Evolutionary conservation across 2,888 invertebrate species (phyloP), one percentile per base, ranked within the genome.

Genomic region (Strigamia transsilvanica): DNA sequence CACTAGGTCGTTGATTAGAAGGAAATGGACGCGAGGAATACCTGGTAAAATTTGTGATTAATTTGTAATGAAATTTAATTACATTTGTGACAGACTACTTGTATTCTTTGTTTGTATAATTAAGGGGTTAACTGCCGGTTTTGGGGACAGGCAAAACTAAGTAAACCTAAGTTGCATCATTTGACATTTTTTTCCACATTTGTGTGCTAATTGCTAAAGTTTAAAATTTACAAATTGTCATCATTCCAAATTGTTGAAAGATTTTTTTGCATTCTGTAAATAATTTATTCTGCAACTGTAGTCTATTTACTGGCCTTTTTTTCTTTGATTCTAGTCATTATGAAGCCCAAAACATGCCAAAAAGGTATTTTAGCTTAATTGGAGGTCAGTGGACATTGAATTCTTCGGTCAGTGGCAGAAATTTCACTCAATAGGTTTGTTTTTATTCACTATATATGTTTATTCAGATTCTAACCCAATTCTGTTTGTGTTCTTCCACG

Each of bases 1-100:
- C 56, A 56, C 56, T 56, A 56, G 56, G 56, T 56, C 56, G 56
- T 56, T 56, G 56, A 56, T 56, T 56, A 56, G 56, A 3, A 56
- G 56, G 18, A 56, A 56, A 56, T 56, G 18, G 18, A 56, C 18
- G n/a, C 18, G n/a, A 56, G n/a, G 18, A 56, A 56, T 6, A 56
- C n/a, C 56, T n/a, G n/a, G 56, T 56, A 21, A 56, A 18, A 56
- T 21, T 56, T 56, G 56, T 56, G 56, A 56, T 56, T 18, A 56
- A 56, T 56, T 56, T 21, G 15, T 18, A 56, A 56, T 56, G 18
- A 56, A 56, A 56, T 56, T 18, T 56, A 56, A 56, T 18, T 56
- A 46, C 46, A 13, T 46, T 5, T 46, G 46, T 46, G 46, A 46
- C 46, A 46, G 15, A 5, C 15, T 46, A 46, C 46, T 18, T 56